Evolutionary conservation across 2,888 invertebrate species (phyloP).

Genomic region (Helleia helle): DNA sequence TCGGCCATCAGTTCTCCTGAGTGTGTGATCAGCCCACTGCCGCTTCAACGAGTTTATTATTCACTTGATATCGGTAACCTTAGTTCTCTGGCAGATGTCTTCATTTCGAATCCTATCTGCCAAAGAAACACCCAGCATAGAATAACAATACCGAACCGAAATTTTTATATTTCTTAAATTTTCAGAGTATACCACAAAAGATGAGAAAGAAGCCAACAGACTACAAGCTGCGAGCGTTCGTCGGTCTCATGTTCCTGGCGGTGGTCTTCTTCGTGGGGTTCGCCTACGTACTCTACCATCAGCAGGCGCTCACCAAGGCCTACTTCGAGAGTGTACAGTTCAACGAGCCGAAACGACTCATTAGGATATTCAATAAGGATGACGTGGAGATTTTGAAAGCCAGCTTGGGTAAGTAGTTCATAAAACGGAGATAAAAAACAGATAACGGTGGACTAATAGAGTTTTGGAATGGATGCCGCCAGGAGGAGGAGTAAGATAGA

Average conservation of each 20-base stretch:
- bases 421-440: too few species aligned
- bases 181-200: conserved; percentile 82
- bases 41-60: too few species aligned
- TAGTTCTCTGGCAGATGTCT: too few species aligned
- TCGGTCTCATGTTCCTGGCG: conserved; percentile 84
- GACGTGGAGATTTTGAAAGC: conserved; percentile 82
- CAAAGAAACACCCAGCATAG: too few species aligned
- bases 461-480: too few species aligned
- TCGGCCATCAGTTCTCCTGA: too few species aligned
- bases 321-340: conserved; percentile 90
- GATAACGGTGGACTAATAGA: too few species aligned
- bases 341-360: conserved; percentile 82
- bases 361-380: conserved; percentile 81
- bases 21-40: too few species aligned
- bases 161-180: background rate
- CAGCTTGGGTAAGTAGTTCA: conserved; percentile 62
- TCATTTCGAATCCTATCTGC: too few species aligned
- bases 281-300: conserved; percentile 88
- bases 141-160: too few species aligned
- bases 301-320: conserved; percentile 85
- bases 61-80: too few species aligned
- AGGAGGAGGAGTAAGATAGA: too few species aligned
- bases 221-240: conserved; percentile 87
- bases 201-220: conserved; percentile 82
- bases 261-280: conserved; percentile 88